Evolutionary conservation across 2,888 invertebrate species (phyloP).

Genomic region (Homarus gammarus): DNA sequence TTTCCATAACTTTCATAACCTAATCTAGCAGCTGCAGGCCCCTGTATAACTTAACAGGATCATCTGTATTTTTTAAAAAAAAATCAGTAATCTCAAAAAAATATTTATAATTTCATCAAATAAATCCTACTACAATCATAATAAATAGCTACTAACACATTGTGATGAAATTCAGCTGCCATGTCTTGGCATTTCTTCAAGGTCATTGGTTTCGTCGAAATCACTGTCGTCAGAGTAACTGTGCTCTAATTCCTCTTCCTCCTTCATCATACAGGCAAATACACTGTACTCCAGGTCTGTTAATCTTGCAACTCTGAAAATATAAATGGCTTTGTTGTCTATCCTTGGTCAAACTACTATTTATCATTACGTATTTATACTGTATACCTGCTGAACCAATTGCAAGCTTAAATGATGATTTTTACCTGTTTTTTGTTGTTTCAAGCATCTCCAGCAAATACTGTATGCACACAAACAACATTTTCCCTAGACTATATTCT

Average conservation of each 20-base stretch:
- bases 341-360: background rate
- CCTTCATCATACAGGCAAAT: slow-evolving; percentile 32
- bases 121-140: too few species aligned
- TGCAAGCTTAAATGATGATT: background rate
- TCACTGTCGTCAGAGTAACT: slow-evolving; percentile 4
- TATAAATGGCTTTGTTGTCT: too few species aligned
- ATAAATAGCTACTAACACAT: background rate
- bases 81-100: too few species aligned
- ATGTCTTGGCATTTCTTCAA: background rate
- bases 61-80: too few species aligned
- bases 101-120: too few species aligned
- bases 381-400: background rate
- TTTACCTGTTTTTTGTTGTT: background rate
- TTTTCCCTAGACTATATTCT: background rate
- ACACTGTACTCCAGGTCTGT: slow-evolving; percentile 31
- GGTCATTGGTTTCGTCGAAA: background rate
- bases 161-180: background rate
- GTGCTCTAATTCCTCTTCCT: slow-evolving; percentile 13
- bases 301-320: slow-evolving; percentile 41
- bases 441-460: too few species aligned
- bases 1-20: too few species aligned
- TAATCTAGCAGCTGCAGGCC: too few species aligned
- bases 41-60: too few species aligned
- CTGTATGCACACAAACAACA: background rate
- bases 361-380: background rate